Evolutionary conservation across 1,140 invertebrate species (phyloP).

Genomic region (Apis florea): DNA sequence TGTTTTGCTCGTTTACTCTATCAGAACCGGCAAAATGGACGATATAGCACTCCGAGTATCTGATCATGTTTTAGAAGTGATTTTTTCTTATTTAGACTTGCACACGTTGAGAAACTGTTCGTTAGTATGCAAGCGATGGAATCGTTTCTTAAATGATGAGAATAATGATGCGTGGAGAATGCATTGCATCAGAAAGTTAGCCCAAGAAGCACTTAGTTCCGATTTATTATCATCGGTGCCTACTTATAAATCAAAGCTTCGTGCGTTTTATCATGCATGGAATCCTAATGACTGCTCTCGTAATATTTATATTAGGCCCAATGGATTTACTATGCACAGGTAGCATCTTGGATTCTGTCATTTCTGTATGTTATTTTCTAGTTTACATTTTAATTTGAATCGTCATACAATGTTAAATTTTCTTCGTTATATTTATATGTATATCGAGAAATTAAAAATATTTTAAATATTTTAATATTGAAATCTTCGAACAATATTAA

Average conservation of each 20-base stretch:
- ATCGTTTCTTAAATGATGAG: slow-evolving; percentile 93
- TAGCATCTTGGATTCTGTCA: slow-evolving; percentile 51
- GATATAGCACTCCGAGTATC: slow-evolving; percentile 79
- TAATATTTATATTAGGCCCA: slow-evolving; percentile 98
- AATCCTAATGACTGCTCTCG: slow-evolving; percentile 98
- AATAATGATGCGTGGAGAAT: slow-evolving; percentile 97
- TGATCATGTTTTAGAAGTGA: slow-evolving; percentile 93
- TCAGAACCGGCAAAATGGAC: slow-evolving; percentile 75
- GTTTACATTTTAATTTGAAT: neutral
- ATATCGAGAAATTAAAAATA: neutral
- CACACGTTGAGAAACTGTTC: slow-evolving; percentile 93
- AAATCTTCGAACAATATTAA: neutral
- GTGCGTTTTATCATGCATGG: slow-evolving; percentile 98
- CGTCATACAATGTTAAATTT: neutral
- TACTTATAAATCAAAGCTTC: slow-evolving; percentile 96
- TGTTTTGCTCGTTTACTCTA: slow-evolving; percentile 52
- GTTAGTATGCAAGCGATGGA: slow-evolving; percentile 97
- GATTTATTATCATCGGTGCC: slow-evolving; percentile 94
- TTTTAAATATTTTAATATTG: neutral
- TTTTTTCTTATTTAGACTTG: slow-evolving; percentile 96
- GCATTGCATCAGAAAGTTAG: slow-evolving; percentile 92
- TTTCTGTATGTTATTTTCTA: neutral
- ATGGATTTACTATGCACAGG: slow-evolving; percentile 98
- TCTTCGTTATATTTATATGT: neutral
- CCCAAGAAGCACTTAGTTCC: slow-evolving; percentile 95